Evolutionary conservation across 2,888 invertebrate genomes (phyloP), one percentile per base, ranked within the genome.

Genomic region (Phasia obesa): DNA sequence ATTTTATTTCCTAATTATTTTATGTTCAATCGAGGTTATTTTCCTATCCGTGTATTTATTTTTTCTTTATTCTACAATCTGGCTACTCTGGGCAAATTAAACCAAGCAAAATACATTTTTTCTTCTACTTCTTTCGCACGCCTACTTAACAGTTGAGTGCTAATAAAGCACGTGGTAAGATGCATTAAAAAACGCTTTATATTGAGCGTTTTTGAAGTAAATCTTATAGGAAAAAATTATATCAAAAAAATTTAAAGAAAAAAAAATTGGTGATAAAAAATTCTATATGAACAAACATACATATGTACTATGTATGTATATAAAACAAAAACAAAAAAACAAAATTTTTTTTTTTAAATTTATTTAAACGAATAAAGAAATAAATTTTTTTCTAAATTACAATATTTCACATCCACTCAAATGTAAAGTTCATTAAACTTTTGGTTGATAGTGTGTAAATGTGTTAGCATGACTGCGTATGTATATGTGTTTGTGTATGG

Each of bases 351-450:
- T 13, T 38, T 11, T 38, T 9, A 38, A 7, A 38, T 7, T 38
- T 38, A 11, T 38, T 11, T 38, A 13, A 38, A 38, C 5, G 13
- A 38, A 38, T 11, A 44, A n/a, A 44, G 7, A 3, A 17, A n/a
- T 6, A 44, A 44, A 17, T 1, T 17, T n/a, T 17, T 17, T 4
- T 6, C 17, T 44, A n/a, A 6, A 2, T 7, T 17, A 17, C 4
- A n/a, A n/a, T 60, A 25, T 74, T 69, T 53, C 38, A 38, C 79
- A 74, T 77, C 49, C 55, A 77, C 77, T 69, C 53, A 49, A 44
- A 67, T 77, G 81, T 77, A 77, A 81, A 81, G 81, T 77, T 77
- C 69, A 67, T 77, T 77, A 77, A 81, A 77, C 81, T 77, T 69
- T 76, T 55, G 13, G 4, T 35, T 49, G 55, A 17, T 17, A 15